Conservation (phyloP, 2,888 invertebrate genomes). For the Ennomos fuscantarius region DNA sequence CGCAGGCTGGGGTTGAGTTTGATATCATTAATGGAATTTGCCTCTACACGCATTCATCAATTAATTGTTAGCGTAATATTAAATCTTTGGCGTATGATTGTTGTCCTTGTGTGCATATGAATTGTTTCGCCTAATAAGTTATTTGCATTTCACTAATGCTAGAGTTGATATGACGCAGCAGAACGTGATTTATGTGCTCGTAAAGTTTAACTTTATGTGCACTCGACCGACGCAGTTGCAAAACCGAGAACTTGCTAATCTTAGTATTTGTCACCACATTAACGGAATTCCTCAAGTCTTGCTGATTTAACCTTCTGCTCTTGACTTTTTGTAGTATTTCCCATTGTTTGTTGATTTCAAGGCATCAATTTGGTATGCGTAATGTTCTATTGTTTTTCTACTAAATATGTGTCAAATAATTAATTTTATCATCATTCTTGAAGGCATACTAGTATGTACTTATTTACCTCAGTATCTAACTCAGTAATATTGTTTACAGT, state of each 20-base stretch:
- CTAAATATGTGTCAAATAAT: constrained; percentile 12
- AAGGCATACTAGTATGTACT: neutral
- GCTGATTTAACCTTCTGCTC: constrained; percentile 34
- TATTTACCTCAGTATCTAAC: neutral
- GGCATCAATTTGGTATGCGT: constrained; percentile 20
- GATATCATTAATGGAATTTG: neutral
- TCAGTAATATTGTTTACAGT: too few relatives aligned
- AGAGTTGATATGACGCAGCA: neutral
- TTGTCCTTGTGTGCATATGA: too few relatives aligned
- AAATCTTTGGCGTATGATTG: too few relatives aligned
- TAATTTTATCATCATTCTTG: constrained; percentile 10
- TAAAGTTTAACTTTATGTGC: too few relatives aligned
- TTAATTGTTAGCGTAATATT: too few relatives aligned
- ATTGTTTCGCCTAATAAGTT: neutral
- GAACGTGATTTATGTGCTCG: neutral
- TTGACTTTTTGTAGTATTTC: constrained; percentile 38
- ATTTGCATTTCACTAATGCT: neutral
- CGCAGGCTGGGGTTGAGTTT: constrained; percentile 7
- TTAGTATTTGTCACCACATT: constrained; percentile 21
- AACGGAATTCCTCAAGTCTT: constrained; percentile 30
- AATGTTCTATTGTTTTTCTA: constrained; percentile 36
- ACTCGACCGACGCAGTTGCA: neutral
- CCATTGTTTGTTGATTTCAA: constrained; percentile 30
- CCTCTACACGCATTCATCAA: too few relatives aligned
- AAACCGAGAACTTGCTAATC: constrained; percentile 20